Conservation (phyloP, 2,888 invertebrate species). For the Deilephila elpenor region DNA sequence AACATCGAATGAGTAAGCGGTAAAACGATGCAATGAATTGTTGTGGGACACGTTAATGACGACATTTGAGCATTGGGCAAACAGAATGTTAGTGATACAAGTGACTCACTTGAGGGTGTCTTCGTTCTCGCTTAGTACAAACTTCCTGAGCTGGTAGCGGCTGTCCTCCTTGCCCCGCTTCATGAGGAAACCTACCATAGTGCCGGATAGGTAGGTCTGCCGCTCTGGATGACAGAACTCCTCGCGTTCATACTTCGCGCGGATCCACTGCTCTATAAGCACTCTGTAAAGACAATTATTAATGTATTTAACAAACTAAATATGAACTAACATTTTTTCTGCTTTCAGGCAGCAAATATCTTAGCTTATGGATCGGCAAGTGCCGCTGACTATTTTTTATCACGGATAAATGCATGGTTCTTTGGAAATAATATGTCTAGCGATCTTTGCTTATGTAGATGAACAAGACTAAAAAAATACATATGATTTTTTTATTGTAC, state of each 20-base stretch:
- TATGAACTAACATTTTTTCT: too few species aligned
- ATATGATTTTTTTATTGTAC: too few species aligned
- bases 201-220: constrained; percentile 91
- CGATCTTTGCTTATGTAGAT: too few species aligned
- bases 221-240: constrained; percentile 93
- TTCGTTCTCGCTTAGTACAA: constrained; percentile 91
- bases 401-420: too few species aligned
- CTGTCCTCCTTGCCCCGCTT: constrained; percentile 95
- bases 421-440: too few species aligned
- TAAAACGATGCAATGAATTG: constrained; percentile 18
- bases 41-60: constrained; percentile 5
- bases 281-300: constrained; percentile 84
- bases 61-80: constrained; percentile 29
- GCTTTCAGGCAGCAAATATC: too few species aligned
- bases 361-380: too few species aligned
- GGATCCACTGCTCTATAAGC: constrained; percentile 95
- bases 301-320: not conserved
- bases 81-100: constrained; percentile 13
- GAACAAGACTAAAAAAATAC: too few species aligned
- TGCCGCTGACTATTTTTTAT: too few species aligned
- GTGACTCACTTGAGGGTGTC: constrained; percentile 88
- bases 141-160: constrained; percentile 92
- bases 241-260: constrained; percentile 94
- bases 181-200: constrained; percentile 94
- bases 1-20: constrained; percentile 16